Conservation (phyloP, 1,140 invertebrate genomes). For the Lordiphosa collinella region DNA sequence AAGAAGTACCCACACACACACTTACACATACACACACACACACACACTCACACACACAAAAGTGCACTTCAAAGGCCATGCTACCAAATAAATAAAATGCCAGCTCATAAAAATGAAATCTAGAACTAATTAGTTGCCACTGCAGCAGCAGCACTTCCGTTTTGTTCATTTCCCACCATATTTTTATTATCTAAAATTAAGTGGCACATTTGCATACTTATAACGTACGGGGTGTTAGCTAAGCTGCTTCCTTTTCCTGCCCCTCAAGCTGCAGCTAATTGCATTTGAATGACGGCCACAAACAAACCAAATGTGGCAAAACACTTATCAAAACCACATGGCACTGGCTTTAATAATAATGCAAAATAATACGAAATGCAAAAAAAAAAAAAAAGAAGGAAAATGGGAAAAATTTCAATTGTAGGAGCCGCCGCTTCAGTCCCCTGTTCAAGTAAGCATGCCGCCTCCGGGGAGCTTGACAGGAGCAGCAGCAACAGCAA, state of each 20-base stretch:
- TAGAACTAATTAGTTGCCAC: conserved; percentile 69
- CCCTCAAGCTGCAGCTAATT: conserved; percentile 74
- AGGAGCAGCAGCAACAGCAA: conserved; percentile 18
- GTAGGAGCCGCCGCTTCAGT: conserved; percentile 9
- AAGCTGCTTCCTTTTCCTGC: conserved; percentile 67
- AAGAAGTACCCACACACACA: conserved; percentile 53
- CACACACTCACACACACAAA: conserved; percentile 9
- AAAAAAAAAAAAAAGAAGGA: conserved; percentile 1
- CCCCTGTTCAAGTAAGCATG: conserved; percentile 52
- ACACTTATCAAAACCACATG: conserved; percentile 11
- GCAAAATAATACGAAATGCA: conserved; percentile 7
- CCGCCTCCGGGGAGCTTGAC: conserved; percentile 57
- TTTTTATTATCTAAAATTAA: conserved; percentile 70
- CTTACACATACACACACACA: conserved; percentile 14
- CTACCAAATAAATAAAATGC: conserved; percentile 50
- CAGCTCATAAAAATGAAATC: conserved; percentile 15
- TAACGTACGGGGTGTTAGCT: conserved; percentile 30
- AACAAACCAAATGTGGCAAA: conserved; percentile 27
- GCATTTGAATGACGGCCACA: conserved; percentile 44
- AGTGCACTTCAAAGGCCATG: conserved; percentile 44
- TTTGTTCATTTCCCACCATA: conserved; percentile 37
- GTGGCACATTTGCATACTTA: conserved; percentile 53
- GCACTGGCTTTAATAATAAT: conserved; percentile 14
- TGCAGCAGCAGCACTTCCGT: conserved; percentile 53
- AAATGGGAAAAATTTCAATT: conserved; percentile 29